Evolutionary conservation across 1,140 invertebrate species (phyloP), one percentile per base, ranked within the genome.

Genomic region (Habropoda laboriosa): DNA sequence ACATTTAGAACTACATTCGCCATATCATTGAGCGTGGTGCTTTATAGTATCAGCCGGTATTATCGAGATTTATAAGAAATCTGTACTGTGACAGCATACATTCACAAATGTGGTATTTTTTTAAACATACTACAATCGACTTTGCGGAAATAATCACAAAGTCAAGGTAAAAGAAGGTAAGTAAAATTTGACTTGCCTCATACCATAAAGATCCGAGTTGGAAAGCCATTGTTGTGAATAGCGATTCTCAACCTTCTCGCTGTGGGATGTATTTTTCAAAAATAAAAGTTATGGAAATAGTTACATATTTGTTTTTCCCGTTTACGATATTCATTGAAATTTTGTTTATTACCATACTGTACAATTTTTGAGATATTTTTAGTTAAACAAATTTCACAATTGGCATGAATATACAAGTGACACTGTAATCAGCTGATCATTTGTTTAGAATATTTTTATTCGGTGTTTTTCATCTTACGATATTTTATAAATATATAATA

Each of bases 211-310:
- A 84, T 84, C 81, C 88, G 72, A 89, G 79, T 88, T 87, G 87
- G 72, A 60, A 68, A 81, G 64, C 70, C 68, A 79, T 70, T 53
- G 49, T 70, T 58, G 51, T 77, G 61, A 53, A 77, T 79, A 89
- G 87, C 81, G 84, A 90, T 79, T 88, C 80, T 90, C 87, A 87
- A 90, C 88, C 81, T 84, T 86, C 10, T 79, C 27, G 12, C 18
- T 71, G 45, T 72, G 2, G 3, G 21, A 55, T 13, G 7, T 13
- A 45, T 27, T 13, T 35, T 32, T 53, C n/a, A 12, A 24, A n/a
- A 61, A 8, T 27, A 30, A 16, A 35, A 77, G 18, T 49, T 2
- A 8, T 4, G 38, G 2, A n/a, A 7, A 60, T 16, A 70, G 7
- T n/a, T 70, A 18, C 4, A 27, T 30, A 0, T 32, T 16, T 40